phyloP scores from a whole-genome alignment of 2,113 vertebrate species.

The Epinephelus cyanopodus region DNA sequence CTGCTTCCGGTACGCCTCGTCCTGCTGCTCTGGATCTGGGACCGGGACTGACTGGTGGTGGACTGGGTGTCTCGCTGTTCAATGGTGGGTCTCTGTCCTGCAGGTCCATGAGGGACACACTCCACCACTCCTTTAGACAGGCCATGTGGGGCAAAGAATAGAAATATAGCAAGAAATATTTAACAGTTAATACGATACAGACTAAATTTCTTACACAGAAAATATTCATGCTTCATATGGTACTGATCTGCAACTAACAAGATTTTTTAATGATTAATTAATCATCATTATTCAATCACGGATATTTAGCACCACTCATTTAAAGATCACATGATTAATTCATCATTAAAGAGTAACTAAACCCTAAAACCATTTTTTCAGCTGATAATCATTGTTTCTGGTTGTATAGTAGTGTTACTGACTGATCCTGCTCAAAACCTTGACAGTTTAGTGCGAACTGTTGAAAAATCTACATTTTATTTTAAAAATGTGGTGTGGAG shows the following conservation, averaged over 20 bases:
- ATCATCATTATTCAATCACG: too few species aligned
- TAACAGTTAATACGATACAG: background rate
- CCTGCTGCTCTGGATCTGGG: conserved; percentile 48
- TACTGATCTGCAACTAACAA: background rate
- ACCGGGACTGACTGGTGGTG: conserved; percentile 25
- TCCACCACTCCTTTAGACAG: conserved; percentile 69
- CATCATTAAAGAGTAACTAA: too few species aligned
- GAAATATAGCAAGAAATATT: too few species aligned
- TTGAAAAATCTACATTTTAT: too few species aligned
- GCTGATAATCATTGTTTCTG: too few species aligned
- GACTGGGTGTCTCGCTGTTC: conserved; percentile 38
- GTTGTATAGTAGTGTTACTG: too few species aligned
- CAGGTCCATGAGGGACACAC: conserved; percentile 28
- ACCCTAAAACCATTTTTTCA: too few species aligned
- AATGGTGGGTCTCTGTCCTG: conserved; percentile 10
- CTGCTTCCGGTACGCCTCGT: conserved; percentile 25
- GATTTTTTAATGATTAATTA: background rate
- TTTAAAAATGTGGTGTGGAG: too few species aligned
- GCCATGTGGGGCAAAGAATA: background rate
- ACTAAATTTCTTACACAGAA: background rate
- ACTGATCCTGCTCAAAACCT: too few species aligned
- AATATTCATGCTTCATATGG: background rate
- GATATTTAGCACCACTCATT: too few species aligned
- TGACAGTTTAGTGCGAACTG: too few species aligned
- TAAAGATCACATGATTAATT: background rate